phyloP scores from a whole-genome alignment of 2,113 vertebrate species.

The Phasianus colchicus region DNA sequence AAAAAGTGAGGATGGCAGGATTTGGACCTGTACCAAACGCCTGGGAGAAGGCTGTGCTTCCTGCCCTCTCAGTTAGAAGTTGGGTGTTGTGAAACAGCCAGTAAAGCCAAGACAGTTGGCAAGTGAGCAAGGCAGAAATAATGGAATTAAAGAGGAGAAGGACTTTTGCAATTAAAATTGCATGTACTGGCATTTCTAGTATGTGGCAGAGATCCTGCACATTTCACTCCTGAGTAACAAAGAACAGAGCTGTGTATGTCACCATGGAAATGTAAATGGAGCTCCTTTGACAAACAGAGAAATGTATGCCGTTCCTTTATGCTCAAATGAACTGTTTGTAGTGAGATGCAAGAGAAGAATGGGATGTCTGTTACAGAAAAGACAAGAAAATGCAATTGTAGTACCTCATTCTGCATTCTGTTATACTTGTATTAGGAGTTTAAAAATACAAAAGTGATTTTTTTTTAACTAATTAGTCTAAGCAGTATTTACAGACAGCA shows the following conservation, averaged over 20 bases:
- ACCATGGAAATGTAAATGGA: constrained; percentile 70
- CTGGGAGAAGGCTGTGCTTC: constrained; percentile 24
- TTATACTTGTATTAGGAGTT: background rate
- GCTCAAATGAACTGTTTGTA: constrained; percentile 20
- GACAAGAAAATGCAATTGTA: constrained; percentile 24
- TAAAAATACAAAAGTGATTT: background rate
- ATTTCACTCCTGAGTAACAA: constrained; percentile 59
- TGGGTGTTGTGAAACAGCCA: constrained; percentile 29
- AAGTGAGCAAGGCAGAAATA: constrained; percentile 48
- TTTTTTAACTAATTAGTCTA: background rate
- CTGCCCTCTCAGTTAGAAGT: constrained; percentile 47
- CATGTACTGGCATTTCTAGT: constrained; percentile 56
- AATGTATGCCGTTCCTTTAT: constrained; percentile 59
- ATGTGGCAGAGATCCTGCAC: constrained; percentile 64
- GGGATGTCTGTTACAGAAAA: constrained; percentile 45
- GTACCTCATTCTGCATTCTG: background rate
- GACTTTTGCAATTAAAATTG: constrained; percentile 68
- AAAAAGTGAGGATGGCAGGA: constrained; percentile 32
- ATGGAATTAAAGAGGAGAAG: constrained; percentile 42
- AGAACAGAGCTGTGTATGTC: constrained; percentile 62
- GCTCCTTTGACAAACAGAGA: constrained; percentile 65
- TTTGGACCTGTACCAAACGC: constrained; percentile 37
- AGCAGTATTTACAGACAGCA: background rate
- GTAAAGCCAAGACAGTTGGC: constrained; percentile 40
- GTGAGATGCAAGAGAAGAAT: constrained; percentile 45